These are phyloP conservation scores for Zoanthus sansibaricus DNA, from an alignment of 92 coral and sea anemone species.

Conservation along the genomic window DNA sequence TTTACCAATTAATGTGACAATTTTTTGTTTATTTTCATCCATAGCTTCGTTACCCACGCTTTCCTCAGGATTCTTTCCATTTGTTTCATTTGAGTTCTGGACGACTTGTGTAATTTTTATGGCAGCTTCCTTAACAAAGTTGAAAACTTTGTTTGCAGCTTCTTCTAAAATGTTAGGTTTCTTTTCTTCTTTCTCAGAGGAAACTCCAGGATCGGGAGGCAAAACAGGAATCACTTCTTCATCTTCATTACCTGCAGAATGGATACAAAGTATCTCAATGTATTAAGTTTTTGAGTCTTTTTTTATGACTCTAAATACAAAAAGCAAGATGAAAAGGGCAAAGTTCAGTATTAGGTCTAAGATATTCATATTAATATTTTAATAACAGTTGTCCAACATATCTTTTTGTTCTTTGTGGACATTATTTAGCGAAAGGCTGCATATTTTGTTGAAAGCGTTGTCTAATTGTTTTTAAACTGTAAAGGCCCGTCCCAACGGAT, in stretches of 20 bases:
- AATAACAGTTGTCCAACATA: too few relatives aligned
- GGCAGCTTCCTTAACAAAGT: conserved; percentile 84
- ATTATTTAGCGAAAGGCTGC: too few relatives aligned
- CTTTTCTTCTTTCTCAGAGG: conserved; percentile 67
- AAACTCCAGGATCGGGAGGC: conserved; percentile 82
- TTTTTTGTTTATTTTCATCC: conserved; percentile 54
- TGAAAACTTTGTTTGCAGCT: conserved; percentile 91
- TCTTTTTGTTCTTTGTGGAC: too few relatives aligned
- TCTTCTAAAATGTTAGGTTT: conserved; percentile 74
- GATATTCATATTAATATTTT: too few relatives aligned
- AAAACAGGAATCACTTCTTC: conserved; percentile 69
- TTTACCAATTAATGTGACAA: conserved; percentile 79
- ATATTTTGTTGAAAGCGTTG: too few relatives aligned
- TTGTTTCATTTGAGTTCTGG: conserved; percentile 44
- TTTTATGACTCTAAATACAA: too few relatives aligned
- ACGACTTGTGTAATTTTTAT: conserved; percentile 82
- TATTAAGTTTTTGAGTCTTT: too few relatives aligned
- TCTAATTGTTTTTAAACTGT: too few relatives aligned
- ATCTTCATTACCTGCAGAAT: conserved; percentile 66
- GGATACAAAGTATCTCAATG: too few relatives aligned
- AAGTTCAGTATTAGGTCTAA: too few relatives aligned
- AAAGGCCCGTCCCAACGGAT: too few relatives aligned
- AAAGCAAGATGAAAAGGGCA: too few relatives aligned
- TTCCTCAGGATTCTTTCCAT: not conserved
- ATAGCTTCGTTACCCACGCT: not conserved